A percentile compares a stretch with the other conserved stretches of the same genome.
phyloP scores from a whole-genome alignment of 2,888 invertebrate genomes.

The Vanessa cardui region DNA sequence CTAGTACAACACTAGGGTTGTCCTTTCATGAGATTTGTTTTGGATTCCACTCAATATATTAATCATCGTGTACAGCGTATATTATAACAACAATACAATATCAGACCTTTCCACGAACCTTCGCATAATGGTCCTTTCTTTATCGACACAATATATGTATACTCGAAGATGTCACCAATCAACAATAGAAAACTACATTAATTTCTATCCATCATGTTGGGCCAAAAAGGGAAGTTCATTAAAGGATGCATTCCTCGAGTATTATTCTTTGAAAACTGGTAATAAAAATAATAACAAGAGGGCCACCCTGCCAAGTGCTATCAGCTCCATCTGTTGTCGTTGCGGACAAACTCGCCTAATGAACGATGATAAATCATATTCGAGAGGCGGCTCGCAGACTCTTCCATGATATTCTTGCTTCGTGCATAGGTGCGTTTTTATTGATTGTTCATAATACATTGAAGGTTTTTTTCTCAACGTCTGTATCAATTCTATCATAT shows the following conservation, averaged over 20 bases:
- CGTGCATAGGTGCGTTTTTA: constrained; percentile 45
- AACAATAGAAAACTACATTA: constrained; percentile 79
- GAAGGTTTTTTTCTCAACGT: constrained; percentile 38
- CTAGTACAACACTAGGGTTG: constrained; percentile 44
- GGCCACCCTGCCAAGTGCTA: constrained; percentile 83
- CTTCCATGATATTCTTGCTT: constrained; percentile 63
- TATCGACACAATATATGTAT: constrained; percentile 49
- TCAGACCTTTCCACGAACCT: constrained; percentile 57
- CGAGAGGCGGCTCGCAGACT: constrained; percentile 77
- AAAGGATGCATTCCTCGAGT: constrained; percentile 81
- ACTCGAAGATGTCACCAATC: constrained; percentile 77
- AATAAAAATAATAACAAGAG: constrained; percentile 83
- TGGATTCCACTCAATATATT: constrained; percentile 2
- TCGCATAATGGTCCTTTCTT: constrained; percentile 48
- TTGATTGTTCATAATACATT: constrained; percentile 48
- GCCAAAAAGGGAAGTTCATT: constrained; percentile 83
- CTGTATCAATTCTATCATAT: background rate
- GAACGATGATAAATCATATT: constrained; percentile 84
- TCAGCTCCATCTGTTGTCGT: constrained; percentile 83
- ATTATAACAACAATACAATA: constrained; percentile 16
- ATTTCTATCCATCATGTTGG: constrained; percentile 81
- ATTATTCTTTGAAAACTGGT: constrained; percentile 82
- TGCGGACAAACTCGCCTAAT: constrained; percentile 83
- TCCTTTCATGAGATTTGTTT: constrained; percentile 21
- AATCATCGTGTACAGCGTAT: constrained; percentile 10